Evolutionary conservation across 1,140 invertebrate species (phyloP), one percentile per base, ranked within the genome.

Genomic region (Polyergus mexicanus): DNA sequence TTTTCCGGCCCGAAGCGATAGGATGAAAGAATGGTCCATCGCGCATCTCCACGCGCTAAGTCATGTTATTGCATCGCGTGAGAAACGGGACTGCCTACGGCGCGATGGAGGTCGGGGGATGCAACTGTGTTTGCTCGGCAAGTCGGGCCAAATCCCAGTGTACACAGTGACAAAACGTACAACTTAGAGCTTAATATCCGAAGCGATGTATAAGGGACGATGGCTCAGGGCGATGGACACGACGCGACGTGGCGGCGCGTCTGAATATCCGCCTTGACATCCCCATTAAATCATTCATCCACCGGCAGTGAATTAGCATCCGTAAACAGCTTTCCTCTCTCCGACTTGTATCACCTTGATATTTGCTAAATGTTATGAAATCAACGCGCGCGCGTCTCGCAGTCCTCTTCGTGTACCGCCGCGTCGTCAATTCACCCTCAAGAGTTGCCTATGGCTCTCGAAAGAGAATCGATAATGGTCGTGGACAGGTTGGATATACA

Each of bases 141-240:
- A 89, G 89, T 86, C 86, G 65, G 72, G 66, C 72, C 58, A 90
- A 90, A 90, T 90, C 89, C 86, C 83, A 83, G 11, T 86, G 88
- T 84, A 90, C 56, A 90, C 88, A 90, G 22, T 32, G 85, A 84
- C 86, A 51, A 85, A 86, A 75, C 68, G 77, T 87, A 65, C 83
- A 78, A 87, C 75, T 83, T 74, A 85, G 72, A 84, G 77, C 60
- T 68, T 66, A 86, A 76, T 58, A 41, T 58, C 58, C 54, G 38
- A 44, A 68, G 28, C 38, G 72, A 85, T 51, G 77, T 77, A 81
- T 35, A 68, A 88, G 77, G 74, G 71, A 60, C 66, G 19, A 66
- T 35, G 16, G 78, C 25, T 41, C 28, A 35, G 77, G 41, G 38
- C 78, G 80, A 41, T 44, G 80, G 69, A 63, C 58, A 54, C 58